Conservation (phyloP, 1,140 invertebrate species). For the Ips typographus region DNA sequence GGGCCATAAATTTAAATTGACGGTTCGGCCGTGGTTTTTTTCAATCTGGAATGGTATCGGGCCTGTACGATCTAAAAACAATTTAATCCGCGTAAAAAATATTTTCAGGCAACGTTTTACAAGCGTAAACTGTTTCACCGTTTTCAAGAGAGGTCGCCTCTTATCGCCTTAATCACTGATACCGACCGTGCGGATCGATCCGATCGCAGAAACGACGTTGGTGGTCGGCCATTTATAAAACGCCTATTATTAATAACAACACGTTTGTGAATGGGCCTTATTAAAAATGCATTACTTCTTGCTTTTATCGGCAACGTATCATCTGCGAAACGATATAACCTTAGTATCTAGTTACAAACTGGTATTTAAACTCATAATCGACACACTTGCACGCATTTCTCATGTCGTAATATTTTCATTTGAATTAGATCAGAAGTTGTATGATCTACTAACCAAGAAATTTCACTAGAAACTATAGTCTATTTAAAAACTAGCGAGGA, state of each 20-base stretch:
- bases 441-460: too few relatives aligned
- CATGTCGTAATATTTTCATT: too few relatives aligned
- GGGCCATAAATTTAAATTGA: slow-evolving; percentile 1
- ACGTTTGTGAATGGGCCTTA: slow-evolving; percentile 42
- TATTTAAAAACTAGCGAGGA: too few relatives aligned
- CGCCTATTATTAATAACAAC: slow-evolving; percentile 49
- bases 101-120: slow-evolving; percentile 13
- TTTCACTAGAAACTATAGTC: too few relatives aligned
- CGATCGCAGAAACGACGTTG: slow-evolving; percentile 44
- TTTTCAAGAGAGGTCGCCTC: slow-evolving; percentile 12
- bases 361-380: too few relatives aligned
- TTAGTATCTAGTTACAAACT: too few relatives aligned
- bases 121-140: slow-evolving; percentile 21
- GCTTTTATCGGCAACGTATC: slow-evolving; percentile 45
- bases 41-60: background rate
- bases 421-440: too few relatives aligned
- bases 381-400: too few relatives aligned
- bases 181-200: slow-evolving; percentile 17
- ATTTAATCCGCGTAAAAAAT: slow-evolving; percentile 13
- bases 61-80: background rate
- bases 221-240: slow-evolving; percentile 46
- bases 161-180: slow-evolving; percentile 43
- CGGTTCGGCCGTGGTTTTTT: background rate
- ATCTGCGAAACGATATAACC: background rate
- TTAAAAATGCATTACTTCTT: slow-evolving; percentile 50